Evolutionary conservation across 2,888 invertebrate genomes (phyloP).

Genomic region (Microdon myrmicae): DNA sequence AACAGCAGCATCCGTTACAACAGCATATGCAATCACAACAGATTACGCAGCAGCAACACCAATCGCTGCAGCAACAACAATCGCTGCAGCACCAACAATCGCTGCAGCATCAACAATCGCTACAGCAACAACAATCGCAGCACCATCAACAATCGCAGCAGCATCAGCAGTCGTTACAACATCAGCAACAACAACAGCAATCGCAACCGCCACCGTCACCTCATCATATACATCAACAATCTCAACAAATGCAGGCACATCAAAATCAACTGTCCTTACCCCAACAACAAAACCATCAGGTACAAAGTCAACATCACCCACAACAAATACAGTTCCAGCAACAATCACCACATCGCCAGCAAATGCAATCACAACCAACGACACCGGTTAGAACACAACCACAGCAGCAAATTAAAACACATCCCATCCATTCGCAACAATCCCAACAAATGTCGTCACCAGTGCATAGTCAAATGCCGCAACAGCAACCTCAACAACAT

Average conservation of each 20-base stretch:
- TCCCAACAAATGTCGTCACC: too few species aligned
- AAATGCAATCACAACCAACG: too few species aligned
- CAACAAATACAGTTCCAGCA: conserved; percentile 23
- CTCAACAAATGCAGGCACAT: conserved; percentile 4
- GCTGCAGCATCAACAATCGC: too few species aligned
- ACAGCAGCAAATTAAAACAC: too few species aligned
- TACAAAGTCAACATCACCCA: conserved; percentile 35
- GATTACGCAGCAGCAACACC: conserved; percentile 18
- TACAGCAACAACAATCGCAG: conserved; percentile 18
- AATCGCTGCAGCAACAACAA: conserved; percentile 18
- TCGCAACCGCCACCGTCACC: conserved; percentile 12
- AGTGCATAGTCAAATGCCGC: too few species aligned
- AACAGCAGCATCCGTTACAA: conserved; percentile 12
- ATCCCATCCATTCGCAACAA: too few species aligned
- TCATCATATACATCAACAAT: conserved; percentile 22
- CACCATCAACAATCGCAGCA: conserved; percentile 19
- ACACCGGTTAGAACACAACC: too few species aligned
- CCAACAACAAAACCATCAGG: conserved; percentile 11
- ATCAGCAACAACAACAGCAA: conserved; percentile 15
- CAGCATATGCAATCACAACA: conserved; percentile 19
- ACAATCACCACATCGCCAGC: conserved; percentile 68
- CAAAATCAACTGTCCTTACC: conserved; percentile 8
- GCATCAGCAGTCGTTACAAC: conserved; percentile 7
- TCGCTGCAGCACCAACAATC: conserved; percentile 7
- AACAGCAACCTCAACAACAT: too few species aligned